Base-by-base conservation (phyloP, 2,888 invertebrate genomes). In the Megamerina dolium region DNA sequence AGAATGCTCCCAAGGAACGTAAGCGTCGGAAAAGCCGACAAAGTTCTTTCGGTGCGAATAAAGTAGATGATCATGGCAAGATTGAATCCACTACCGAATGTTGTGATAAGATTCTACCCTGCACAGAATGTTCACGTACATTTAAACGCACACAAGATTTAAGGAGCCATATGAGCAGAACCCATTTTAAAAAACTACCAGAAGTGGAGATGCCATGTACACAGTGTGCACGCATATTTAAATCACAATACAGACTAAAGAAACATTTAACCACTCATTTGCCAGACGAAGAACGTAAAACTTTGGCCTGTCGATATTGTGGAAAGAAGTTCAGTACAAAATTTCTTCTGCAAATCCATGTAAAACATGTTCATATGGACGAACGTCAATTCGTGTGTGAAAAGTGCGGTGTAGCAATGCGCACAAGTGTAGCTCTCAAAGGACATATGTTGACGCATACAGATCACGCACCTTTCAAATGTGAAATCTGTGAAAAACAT, bases 291-390 rank as follows among this genome's bases (percentile, higher is more conserved):
- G 39, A 52, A 13, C 55, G 57, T 13, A 48, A 56, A 33, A 50
- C 50, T 6, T 39, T 56, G 17, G 56, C 61, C 9, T 70, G 70
- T 46, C 46, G 52, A 10, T 61, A 56, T 21, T 70, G 69, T 43
- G 64, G 64, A 20, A 67, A 64, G 44, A 62, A 59, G 34, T 69
- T 66, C 18, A 58, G 58, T n/a, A 62, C 59, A 13, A 50, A 52
- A n/a, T n/a, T n/a, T n/a, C n/a, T n/a, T n/a, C n/a, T n/a, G n/a
- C n/a, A n/a, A n/a, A n/a, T n/a, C n/a, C n/a, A n/a, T n/a, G n/a
- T n/a, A n/a, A n/a, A n/a, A n/a, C n/a, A n/a, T n/a, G n/a, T n/a
- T n/a, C n/a, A n/a, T n/a, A n/a, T n/a, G n/a, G n/a, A n/a, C n/a
- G n/a, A n/a, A n/a, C n/a, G n/a, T n/a, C n/a, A n/a, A n/a, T n/a